Evolutionary conservation across 1,140 invertebrate genomes (phyloP).

Genomic region (Tetramorium parvispinum): DNA sequence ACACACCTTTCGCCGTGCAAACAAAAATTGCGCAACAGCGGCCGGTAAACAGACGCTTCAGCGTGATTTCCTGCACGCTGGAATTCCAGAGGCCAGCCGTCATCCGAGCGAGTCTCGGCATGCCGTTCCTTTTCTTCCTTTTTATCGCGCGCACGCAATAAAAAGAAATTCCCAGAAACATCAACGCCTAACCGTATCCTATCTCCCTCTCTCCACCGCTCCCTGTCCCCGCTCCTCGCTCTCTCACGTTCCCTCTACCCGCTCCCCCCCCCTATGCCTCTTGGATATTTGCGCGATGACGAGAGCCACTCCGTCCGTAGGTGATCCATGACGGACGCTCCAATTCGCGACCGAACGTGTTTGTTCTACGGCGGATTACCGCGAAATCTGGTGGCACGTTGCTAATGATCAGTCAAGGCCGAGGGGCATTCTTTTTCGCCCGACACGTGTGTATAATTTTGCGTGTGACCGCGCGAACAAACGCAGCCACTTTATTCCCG

Average conservation of each 20-base stretch:
- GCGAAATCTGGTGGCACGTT: constrained; percentile 5
- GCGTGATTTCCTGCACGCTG: constrained; percentile 51
- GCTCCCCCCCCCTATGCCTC: neutral
- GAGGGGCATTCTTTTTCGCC: neutral
- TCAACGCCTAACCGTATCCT: constrained; percentile 28
- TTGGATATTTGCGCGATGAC: constrained; percentile 61
- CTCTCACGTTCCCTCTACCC: neutral
- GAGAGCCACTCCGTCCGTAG: constrained; percentile 40
- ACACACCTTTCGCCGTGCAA: constrained; percentile 32
- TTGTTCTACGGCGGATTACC: constrained; percentile 28
- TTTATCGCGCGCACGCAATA: constrained; percentile 40
- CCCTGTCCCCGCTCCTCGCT: neutral
- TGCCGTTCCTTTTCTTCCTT: constrained; percentile 20
- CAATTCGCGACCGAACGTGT: constrained; percentile 40
- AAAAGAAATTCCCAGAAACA: constrained; percentile 57
- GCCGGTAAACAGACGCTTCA: constrained; percentile 48
- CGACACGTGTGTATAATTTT: constrained; percentile 17
- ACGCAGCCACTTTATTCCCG: neutral
- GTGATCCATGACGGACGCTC: constrained; percentile 50
- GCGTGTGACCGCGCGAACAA: neutral
- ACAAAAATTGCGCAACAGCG: constrained; percentile 53
- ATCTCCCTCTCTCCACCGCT: neutral
- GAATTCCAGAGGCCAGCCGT: constrained; percentile 55
- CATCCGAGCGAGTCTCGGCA: constrained; percentile 15
- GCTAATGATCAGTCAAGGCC: constrained; percentile 2